A percentile compares a stretch with the other conserved stretches of the same genome.
phyloP scores from a whole-genome alignment of 2,113 vertebrate species.

The Oncorhynchus masou region DNA sequence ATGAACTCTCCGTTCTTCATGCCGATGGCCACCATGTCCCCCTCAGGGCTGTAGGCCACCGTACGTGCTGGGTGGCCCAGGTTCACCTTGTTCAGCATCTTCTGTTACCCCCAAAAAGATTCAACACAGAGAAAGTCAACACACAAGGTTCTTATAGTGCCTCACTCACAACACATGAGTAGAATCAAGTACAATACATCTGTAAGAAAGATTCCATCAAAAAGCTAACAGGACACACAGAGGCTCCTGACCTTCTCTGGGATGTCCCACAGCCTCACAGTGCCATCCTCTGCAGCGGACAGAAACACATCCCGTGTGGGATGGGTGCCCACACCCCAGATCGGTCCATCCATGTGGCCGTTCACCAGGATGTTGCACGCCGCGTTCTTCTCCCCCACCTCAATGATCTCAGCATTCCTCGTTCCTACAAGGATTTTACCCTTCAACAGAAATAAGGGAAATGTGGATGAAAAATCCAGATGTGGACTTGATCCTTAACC shows the following conservation, averaged over 20 bases:
- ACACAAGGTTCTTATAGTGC: not conserved
- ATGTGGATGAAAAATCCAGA: not conserved
- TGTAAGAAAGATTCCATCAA: not conserved
- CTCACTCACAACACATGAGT: not conserved
- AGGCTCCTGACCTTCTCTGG: conserved; percentile 82
- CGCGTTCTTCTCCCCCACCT: conserved; percentile 96
- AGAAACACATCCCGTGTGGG: conserved; percentile 91
- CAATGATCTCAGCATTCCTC: conserved; percentile 93
- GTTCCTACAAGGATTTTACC: conserved; percentile 96
- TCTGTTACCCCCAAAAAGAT: conserved; percentile 75
- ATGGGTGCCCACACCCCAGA: conserved; percentile 92
- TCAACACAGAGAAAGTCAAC: not conserved
- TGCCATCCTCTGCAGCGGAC: conserved; percentile 94
- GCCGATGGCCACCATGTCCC: conserved; percentile 97
- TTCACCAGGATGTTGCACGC: conserved; percentile 93
- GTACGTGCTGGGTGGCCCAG: conserved; percentile 89
- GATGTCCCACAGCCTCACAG: conserved; percentile 95
- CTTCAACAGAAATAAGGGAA: conserved; percentile 58
- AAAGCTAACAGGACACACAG: not conserved
- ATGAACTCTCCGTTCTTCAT: conserved; percentile 98
- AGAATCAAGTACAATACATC: not conserved
- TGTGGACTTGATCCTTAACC: not conserved
- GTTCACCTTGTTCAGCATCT: conserved; percentile 97
- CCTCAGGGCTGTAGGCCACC: conserved; percentile 92
- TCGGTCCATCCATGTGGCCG: conserved; percentile 91